Evolutionary conservation across 1,140 invertebrate genomes (phyloP), one percentile per base, ranked within the genome.

Genomic region (Heliconius eleuchia): DNA sequence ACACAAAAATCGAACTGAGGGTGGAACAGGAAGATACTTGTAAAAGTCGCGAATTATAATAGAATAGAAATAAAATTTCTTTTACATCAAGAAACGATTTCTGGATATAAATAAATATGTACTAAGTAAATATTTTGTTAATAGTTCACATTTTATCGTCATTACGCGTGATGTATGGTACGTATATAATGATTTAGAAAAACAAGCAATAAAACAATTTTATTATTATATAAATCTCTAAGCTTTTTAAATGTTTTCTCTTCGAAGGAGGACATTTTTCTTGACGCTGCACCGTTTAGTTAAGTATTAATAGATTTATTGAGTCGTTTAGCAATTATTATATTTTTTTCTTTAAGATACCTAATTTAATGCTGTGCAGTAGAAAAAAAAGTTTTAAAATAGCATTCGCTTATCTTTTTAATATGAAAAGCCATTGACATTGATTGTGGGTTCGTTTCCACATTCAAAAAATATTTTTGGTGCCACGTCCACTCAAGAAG

Each of bases 171-270:
- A 77, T 74, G 60, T 60, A 81, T 78, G 34, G 42, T 52, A 34
- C 6, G 52, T 30, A 39, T 75, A 76, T 23, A 77, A 73, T 52
- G 66, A 81, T 78, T 81, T 81, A 81, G 50, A 72, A 46, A 60
- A 74, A 74, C 77, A 50, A 3, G 74, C 74, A 34, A 82, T 83
- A 83, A 82, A 81, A 85, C 80, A 80, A 76, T 77, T 74, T 83
- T 79, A 82, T 83, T 82, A 76, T 79, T 80, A 71, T 19, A 80
- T 80, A 82, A 82, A 83, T 83, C 80, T 82, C 23, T 73, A 76
- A 74, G 39, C 42, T 82, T 74, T 81, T 84, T 78, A 82, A 80
- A 79, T 77, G 78, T 80, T 80, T 82, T 78, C 23, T 27, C 34
- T 81, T 71, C 50, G 34, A 80, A 55, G 66, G 27, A 79, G 72